Evolutionary conservation across 2,113 vertebrate species (phyloP), one percentile per base, ranked within the genome.

Genomic region (Microtus pennsylvanicus): DNA sequence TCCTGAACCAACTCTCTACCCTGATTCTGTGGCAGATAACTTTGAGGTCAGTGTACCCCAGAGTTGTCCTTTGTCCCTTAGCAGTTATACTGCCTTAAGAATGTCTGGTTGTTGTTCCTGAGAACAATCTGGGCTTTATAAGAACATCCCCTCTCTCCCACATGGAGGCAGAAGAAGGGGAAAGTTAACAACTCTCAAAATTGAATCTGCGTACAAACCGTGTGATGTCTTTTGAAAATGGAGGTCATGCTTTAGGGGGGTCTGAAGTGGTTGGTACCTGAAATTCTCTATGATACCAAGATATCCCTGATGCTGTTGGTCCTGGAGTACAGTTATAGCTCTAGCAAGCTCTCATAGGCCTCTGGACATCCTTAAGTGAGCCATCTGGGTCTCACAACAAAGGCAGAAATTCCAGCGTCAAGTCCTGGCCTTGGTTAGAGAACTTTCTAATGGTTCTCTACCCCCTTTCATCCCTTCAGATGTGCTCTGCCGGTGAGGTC

Each of bases 41-140:
- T 75, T 94, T 80, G 75, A 96, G 95, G 61, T 90, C 61, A 38
- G 67, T 61, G 65, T 91, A 65, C 52, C 88, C 69, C 65, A 76
- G 72, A 82, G 21, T 38, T 90, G 91, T 93, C 24, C 30, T 95
- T 22, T 91, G 30, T 72, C 42, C 74, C 61, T 89, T 65, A 65
- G 12, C 16, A 55, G 87, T 89, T 50, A 69, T 6, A 75, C 9
- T 5, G 13, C 61, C 95, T 88, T 89, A 89, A 87, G 63, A 93
- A 77, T 70, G 77, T 50, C 55, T n/a, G 30, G 50, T 95, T 90
- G 17, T 45, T 45, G 77, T 65, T 65, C 45, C 47, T 61, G 91
- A 76, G 5, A 61, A 65, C 76, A 52, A 7, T 42, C 26, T 70
- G 52, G 24, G 26, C 52, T 90, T 93, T n/a, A 45, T 75, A 76